Evolutionary conservation across 2,797 vertebrate genomes (phyloP).

Genomic region (Pachyuromys duprasi): DNA sequence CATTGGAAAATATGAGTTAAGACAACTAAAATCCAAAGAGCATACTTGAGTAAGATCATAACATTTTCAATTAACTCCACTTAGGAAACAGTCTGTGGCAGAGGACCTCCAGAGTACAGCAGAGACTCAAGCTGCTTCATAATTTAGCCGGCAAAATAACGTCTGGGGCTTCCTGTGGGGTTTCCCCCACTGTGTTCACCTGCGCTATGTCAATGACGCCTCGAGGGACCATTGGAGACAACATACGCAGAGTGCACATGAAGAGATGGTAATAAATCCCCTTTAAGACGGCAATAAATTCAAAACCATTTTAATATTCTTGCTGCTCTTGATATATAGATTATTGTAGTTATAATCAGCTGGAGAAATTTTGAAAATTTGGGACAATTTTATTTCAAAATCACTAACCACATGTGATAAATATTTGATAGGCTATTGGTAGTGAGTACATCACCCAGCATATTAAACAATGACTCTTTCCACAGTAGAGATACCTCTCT

Average conservation of each 20-base stretch:
- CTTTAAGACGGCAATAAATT: constrained; percentile 62
- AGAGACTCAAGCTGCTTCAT: constrained; percentile 34
- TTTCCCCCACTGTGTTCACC: constrained; percentile 30
- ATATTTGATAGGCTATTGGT: constrained; percentile 37
- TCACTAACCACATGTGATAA: neutral
- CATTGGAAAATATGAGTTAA: constrained; percentile 55
- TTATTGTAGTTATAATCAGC: neutral
- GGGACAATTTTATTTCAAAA: constrained; percentile 43
- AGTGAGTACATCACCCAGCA: neutral
- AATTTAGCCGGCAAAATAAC: constrained; percentile 65
- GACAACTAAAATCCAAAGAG: constrained; percentile 61
- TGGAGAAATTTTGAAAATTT: constrained; percentile 18
- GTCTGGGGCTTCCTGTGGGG: constrained; percentile 60
- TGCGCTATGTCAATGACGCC: constrained; percentile 48
- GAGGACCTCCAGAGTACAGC: constrained; percentile 34
- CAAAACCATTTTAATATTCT: constrained; percentile 56
- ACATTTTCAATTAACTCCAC: constrained; percentile 60
- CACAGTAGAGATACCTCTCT: constrained; percentile 73
- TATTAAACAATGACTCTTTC: constrained; percentile 69
- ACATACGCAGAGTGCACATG: neutral
- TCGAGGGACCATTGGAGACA: constrained; percentile 42
- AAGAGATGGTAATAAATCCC: constrained; percentile 63
- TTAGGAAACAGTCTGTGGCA: constrained; percentile 13
- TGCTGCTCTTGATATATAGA: constrained; percentile 25
- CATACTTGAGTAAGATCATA: constrained; percentile 27